These are phyloP conservation scores for Eurystomus gularis DNA, from an alignment of 2,113 vertebrate species.

Conservation along the genomic window DNA sequence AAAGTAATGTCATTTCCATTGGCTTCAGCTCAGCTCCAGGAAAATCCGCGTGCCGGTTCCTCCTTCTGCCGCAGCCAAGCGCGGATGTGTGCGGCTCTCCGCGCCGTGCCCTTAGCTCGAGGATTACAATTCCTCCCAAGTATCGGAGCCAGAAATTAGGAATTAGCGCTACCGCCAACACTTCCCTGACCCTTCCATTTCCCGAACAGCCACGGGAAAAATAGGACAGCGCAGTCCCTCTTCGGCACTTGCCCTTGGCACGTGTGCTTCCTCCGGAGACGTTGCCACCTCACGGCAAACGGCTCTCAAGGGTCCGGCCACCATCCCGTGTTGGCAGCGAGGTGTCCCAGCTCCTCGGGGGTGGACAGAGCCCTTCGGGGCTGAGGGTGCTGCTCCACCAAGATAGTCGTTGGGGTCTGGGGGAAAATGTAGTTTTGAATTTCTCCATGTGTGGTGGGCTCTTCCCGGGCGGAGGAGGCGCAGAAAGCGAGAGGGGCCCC, in stretches of 20 bases:
- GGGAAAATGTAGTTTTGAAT: not conserved
- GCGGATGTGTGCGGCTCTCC: not conserved
- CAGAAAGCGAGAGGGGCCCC: not conserved
- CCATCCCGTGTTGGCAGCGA: accelerated
- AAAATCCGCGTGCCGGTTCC: not conserved
- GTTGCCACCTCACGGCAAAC: not conserved
- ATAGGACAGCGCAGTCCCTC: not conserved
- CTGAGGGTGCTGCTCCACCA: accelerated
- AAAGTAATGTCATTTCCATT: conserved; percentile 35
- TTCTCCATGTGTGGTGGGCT: not conserved
- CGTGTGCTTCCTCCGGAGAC: accelerated
- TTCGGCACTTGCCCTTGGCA: not conserved
- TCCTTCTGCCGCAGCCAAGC: not conserved
- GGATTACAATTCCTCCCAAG: not conserved
- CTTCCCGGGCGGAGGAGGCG: not conserved
- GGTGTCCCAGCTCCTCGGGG: not conserved
- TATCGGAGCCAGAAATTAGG: not conserved
- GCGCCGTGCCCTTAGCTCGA: not conserved
- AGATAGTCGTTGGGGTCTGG: accelerated
- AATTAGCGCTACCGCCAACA: accelerated
- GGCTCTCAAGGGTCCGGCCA: not conserved
- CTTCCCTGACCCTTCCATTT: not conserved
- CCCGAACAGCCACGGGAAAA: not conserved
- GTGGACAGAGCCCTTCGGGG: not conserved
- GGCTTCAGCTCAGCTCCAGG: conserved; percentile 44